These are phyloP conservation scores for Zaprionus vittiger DNA, from an alignment of 1,140 invertebrate species.

Conservation along the genomic window DNA sequence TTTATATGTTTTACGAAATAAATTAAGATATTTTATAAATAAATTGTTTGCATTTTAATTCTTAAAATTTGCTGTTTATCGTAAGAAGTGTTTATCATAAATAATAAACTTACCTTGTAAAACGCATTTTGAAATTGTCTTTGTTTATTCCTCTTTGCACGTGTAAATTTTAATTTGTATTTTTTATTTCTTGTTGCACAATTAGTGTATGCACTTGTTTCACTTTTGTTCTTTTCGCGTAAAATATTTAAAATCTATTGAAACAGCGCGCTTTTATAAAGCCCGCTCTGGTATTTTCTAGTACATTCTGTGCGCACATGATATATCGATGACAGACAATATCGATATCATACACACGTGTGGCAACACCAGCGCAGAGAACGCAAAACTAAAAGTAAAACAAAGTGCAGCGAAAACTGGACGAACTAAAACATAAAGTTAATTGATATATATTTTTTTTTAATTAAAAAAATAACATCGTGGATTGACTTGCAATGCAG, in stretches of 20 bases:
- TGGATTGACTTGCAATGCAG: slow-evolving; percentile 42
- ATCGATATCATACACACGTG: slow-evolving; percentile 36
- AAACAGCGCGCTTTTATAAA: slow-evolving; percentile 52
- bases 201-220: slow-evolving; percentile 4
- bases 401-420: slow-evolving; percentile 27
- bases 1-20: background rate
- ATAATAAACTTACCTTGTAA: slow-evolving; percentile 58
- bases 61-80: background rate
- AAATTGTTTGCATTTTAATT: background rate
- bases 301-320: slow-evolving; percentile 13
- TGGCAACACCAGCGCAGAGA: slow-evolving; percentile 25
- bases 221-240: slow-evolving; percentile 27
- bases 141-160: background rate
- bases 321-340: background rate
- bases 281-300: slow-evolving; percentile 50
- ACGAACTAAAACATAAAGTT: background rate
- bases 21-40: background rate
- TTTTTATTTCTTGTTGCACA: slow-evolving; percentile 2
- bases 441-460: background rate
- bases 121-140: slow-evolving; percentile 58
- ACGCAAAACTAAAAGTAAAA: slow-evolving; percentile 19
- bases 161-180: background rate
- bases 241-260: slow-evolving; percentile 56
- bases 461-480: background rate
- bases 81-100: background rate